Evolutionary conservation across 2,888 invertebrate genomes (phyloP), one percentile per base, ranked within the genome.

Genomic region (Coleophora flavipennella): DNA sequence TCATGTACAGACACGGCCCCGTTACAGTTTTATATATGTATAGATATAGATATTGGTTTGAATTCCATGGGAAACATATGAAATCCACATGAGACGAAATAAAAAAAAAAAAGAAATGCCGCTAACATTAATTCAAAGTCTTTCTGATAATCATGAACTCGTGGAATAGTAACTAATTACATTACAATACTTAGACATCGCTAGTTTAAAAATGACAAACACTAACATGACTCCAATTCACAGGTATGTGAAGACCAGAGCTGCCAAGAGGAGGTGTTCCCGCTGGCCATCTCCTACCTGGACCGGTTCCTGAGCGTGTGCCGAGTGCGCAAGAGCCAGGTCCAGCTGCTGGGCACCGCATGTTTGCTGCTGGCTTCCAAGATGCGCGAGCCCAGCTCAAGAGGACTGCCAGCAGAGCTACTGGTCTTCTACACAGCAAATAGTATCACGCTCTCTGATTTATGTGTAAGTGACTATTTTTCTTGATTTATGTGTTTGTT

Each of bases 221-320:
- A 20, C 20, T 20, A 20, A 20, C 20, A 20, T n/a, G 29, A 25
- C 42, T 13, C 35, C 27, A 32, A 40, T 51, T 85, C 78, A 35
- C 87, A 97, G 97, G 95, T 98, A 55, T 97, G 96, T 83, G 95
- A 95, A 68, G 96, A 96, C 68, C 93, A 95, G 69, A 90, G 91
- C 59, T 94, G 96, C 68, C 96, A 96, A 78, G 94, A 95, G 67
- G 95, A 96, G 71, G 96, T 98, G 50, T 97, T 97, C 71, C 91
- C 94, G 34, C 85, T 98, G 66, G 94, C 98, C 40, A 92, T 97
- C 76, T 94, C 94, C 70, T 95, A 94, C 81, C 85, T 99, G 88
- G 97, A 98, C 85, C 90, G 97, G 68, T 96, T 97, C 87, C 88
- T 98, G 59, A 92, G 92, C 65, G 88, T 90, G 45, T 93, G 93